Evolutionary conservation across 2,888 invertebrate species (phyloP).

Genomic region (Megamerina dolium): DNA sequence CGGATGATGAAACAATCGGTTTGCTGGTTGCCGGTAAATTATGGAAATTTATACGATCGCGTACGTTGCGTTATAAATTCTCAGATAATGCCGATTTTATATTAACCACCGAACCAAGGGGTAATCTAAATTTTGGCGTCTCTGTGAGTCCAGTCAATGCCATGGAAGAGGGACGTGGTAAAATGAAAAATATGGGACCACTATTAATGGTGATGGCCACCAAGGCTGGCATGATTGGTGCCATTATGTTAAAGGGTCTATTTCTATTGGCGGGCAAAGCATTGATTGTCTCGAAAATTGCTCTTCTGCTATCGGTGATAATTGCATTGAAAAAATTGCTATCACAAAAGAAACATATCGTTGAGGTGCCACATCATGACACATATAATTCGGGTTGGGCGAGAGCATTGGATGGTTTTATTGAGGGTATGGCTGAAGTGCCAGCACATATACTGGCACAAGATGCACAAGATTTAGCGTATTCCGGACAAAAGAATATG

Average conservation of each 20-base stretch:
- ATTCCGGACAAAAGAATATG: conserved; percentile 54
- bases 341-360: conserved; percentile 60
- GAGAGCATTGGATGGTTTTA: conserved; percentile 47
- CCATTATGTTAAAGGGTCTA: conserved; percentile 72
- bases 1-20: conserved; percentile 58
- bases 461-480: conserved; percentile 59
- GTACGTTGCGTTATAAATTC: conserved; percentile 72
- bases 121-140: conserved; percentile 57
- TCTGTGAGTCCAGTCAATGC: conserved; percentile 60
- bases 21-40: conserved; percentile 67
- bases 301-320: conserved; percentile 70
- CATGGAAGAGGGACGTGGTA: conserved; percentile 62
- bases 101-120: conserved; percentile 62
- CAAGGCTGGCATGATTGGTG: conserved; percentile 75
- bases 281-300: conserved; percentile 76
- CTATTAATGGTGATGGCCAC: conserved; percentile 69
- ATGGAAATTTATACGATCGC: conserved; percentile 68
- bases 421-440: conserved; percentile 50
- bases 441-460: conserved; percentile 44
- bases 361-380: conserved; percentile 62
- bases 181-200: conserved; percentile 67
- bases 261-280: conserved; percentile 80
- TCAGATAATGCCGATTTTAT: conserved; percentile 74
- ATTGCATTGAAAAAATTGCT: conserved; percentile 79
- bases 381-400: conserved; percentile 60